Conservation (phyloP, 2,797 vertebrate species). For the Hoplostethus atlanticus region DNA sequence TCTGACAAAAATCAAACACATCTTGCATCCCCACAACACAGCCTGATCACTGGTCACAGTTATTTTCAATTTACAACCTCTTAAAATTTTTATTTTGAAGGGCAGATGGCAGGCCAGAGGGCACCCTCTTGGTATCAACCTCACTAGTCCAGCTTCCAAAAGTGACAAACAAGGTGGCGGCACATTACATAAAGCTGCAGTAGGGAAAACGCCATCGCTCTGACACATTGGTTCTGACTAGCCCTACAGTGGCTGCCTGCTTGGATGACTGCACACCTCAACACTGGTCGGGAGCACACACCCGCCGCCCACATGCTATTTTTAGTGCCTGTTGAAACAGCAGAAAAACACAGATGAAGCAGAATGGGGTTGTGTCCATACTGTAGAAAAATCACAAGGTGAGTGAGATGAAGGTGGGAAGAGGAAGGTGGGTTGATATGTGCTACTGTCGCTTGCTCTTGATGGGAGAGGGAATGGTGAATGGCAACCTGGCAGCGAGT, state of each 20-base stretch:
- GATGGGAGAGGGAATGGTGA: neutral
- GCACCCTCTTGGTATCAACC: too few species aligned
- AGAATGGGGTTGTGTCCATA: neutral
- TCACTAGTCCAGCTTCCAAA: neutral
- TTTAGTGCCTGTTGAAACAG: neutral
- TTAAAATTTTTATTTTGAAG: too few species aligned
- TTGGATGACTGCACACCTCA: neutral
- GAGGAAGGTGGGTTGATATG: neutral
- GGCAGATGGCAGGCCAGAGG: too few species aligned
- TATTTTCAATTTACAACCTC: too few species aligned
- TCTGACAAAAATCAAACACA: too few species aligned
- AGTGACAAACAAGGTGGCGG: neutral
- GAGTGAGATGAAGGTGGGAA: neutral
- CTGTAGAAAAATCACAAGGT: neutral
- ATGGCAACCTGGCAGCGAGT: constrained; percentile 1
- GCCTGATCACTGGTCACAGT: neutral
- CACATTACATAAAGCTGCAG: neutral
- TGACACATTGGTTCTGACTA: constrained; percentile 23
- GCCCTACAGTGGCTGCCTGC: constrained; percentile 4
- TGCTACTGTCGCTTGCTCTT: neutral
- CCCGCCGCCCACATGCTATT: neutral
- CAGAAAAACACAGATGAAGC: neutral
- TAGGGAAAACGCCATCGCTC: neutral
- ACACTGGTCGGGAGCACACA: neutral
- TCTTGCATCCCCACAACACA: too few species aligned